Percentiles rank a stretch among this genome's conserved stretches.
phyloP scores from a whole-genome alignment of 2,888 invertebrate genomes.

The Xestia c-nigrum region DNA sequence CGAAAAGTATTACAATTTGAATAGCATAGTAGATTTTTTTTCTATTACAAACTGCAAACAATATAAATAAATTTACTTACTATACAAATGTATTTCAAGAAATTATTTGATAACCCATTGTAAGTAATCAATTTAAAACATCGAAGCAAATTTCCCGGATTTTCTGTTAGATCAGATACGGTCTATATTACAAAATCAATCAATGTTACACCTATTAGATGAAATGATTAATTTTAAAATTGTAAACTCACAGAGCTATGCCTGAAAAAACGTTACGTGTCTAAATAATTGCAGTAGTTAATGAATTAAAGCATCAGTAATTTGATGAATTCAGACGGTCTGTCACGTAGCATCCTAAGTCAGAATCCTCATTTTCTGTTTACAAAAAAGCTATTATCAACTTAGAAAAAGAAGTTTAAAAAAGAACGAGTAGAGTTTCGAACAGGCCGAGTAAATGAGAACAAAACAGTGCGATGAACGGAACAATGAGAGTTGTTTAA shows the following conservation, averaged over 20 bases:
- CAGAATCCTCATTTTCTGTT: slow-evolving; percentile 49
- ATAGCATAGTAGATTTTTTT: background rate
- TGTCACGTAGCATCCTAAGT: slow-evolving; percentile 58
- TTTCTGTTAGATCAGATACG: slow-evolving; percentile 43
- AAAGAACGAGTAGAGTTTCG: slow-evolving; percentile 38
- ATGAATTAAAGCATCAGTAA: slow-evolving; percentile 60
- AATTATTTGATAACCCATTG: slow-evolving; percentile 15
- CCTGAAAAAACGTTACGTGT: slow-evolving; percentile 41
- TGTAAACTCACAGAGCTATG: slow-evolving; percentile 24
- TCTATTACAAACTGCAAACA: background rate
- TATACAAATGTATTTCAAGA: background rate
- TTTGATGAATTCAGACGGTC: slow-evolving; percentile 51
- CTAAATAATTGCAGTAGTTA: slow-evolving; percentile 50
- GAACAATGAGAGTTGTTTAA: slow-evolving; percentile 56
- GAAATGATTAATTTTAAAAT: slow-evolving; percentile 47
- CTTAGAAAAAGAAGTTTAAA: slow-evolving; percentile 56
- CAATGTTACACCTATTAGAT: slow-evolving; percentile 54
- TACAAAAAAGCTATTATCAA: slow-evolving; percentile 68
- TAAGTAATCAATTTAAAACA: slow-evolving; percentile 15
- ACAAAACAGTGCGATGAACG: slow-evolving; percentile 48
- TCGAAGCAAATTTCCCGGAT: slow-evolving; percentile 13
- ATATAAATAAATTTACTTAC: background rate
- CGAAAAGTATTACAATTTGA: background rate
- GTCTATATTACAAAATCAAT: slow-evolving; percentile 48
- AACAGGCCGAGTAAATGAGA: slow-evolving; percentile 43